Conservation (phyloP, 2,113 vertebrate species). For the Platycercus adscitus region DNA sequence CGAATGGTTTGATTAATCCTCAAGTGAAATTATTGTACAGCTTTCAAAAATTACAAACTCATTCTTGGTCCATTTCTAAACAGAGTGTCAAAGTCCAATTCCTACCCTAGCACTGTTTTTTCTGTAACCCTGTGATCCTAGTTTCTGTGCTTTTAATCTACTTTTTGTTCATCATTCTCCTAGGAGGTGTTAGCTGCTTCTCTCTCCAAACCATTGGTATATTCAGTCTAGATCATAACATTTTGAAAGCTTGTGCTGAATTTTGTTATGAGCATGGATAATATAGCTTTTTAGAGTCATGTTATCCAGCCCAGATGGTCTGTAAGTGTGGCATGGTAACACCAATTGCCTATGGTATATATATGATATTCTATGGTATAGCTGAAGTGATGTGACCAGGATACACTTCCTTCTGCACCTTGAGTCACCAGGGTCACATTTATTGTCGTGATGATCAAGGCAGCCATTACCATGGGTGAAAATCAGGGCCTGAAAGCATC, state of each 20-base stretch:
- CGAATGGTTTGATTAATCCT: background rate
- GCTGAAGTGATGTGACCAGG: background rate
- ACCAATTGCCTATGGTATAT: background rate
- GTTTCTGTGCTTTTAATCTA: background rate
- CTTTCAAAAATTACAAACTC: background rate
- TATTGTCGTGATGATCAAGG: background rate
- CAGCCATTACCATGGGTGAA: background rate
- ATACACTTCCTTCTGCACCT: background rate
- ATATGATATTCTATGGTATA: background rate
- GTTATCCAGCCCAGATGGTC: background rate
- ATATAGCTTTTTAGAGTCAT: background rate
- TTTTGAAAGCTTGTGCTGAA: background rate
- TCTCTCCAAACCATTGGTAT: background rate
- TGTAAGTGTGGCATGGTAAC: background rate
- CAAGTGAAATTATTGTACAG: background rate
- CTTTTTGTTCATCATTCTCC: background rate
- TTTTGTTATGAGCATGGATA: background rate
- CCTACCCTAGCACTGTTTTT: background rate
- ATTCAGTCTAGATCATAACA: background rate
- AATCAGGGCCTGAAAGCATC: accelerated
- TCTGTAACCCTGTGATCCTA: background rate
- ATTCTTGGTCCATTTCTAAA: background rate
- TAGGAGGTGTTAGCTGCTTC: background rate
- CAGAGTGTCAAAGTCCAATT: background rate
- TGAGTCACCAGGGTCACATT: background rate